phyloP scores from a whole-genome alignment of 2,797 vertebrate genomes.

The Peromyscus eremicus region DNA sequence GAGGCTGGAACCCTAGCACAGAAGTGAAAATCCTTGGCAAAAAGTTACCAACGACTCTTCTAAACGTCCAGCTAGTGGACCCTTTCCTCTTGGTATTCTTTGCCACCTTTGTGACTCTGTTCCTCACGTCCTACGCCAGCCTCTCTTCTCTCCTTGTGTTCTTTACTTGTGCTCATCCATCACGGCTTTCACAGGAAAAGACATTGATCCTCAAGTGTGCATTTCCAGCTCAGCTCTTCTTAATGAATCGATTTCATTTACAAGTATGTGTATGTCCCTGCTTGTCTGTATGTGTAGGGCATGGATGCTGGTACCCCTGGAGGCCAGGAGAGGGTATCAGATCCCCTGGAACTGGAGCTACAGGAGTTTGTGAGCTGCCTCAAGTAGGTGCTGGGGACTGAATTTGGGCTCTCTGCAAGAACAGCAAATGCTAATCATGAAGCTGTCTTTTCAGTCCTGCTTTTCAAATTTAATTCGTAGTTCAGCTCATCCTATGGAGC shows the following conservation, averaged over 20 bases:
- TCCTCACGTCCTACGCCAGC: background rate
- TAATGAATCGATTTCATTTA: background rate
- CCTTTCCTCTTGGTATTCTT: background rate
- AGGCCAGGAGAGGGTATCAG: background rate
- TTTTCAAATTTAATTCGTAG: background rate
- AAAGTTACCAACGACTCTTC: background rate
- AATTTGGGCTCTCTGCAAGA: background rate
- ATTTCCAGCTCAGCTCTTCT: background rate
- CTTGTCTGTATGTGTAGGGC: background rate
- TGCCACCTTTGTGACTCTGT: background rate
- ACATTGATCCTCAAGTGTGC: background rate
- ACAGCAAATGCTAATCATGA: background rate
- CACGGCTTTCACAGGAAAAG: background rate
- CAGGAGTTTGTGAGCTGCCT: background rate
- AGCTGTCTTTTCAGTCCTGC: background rate
- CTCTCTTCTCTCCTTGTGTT: background rate
- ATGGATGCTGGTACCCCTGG: background rate
- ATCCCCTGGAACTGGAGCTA: background rate
- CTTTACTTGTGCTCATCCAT: background rate
- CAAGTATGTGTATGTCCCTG: background rate
- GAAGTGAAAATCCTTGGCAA: conserved; percentile 58
- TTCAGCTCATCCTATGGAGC: background rate
- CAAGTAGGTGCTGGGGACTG: background rate
- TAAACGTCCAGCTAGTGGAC: background rate
- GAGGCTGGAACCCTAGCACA: background rate